These are phyloP conservation scores for Electrophaes corylata DNA, from an alignment of 2,888 invertebrate species.

Conservation along the genomic window DNA sequence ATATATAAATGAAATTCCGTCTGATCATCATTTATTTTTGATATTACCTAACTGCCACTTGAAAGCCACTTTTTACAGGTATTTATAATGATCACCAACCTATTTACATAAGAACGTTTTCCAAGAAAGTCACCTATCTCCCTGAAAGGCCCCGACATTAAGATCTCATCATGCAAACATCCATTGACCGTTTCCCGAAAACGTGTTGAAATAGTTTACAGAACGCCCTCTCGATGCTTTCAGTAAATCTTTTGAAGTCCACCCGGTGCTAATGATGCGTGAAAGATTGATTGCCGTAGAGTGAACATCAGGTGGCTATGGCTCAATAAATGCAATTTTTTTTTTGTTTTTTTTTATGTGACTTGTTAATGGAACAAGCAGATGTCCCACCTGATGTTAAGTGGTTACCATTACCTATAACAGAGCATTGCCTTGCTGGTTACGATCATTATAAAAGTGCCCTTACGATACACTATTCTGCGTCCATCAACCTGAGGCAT, in stretches of 20 bases:
- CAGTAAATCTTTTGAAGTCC: slow-evolving; percentile 31
- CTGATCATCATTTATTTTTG: no score
- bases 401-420: no score
- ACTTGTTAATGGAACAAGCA: no score
- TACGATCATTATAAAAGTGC: no score
- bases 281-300: slow-evolving; percentile 52
- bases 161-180: slow-evolving; percentile 44
- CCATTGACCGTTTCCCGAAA: slow-evolving; percentile 41
- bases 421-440: no score
- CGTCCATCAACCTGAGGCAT: no score
- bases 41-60: no score
- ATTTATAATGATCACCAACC: background rate
- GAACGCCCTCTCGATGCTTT: slow-evolving; percentile 24
- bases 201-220: slow-evolving; percentile 40
- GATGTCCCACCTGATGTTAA: no score
- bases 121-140: slow-evolving; percentile 29
- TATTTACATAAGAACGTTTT: slow-evolving; percentile 52
- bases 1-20: no score
- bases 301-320: slow-evolving; percentile 9
- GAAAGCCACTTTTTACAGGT: no score
- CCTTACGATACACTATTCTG: no score
- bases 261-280: slow-evolving; percentile 47
- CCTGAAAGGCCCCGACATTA: slow-evolving; percentile 24
- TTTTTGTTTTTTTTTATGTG: background rate
- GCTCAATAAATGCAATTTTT: background rate